These are phyloP conservation scores for Callocephalon fimbriatum DNA, from an alignment of 2,113 vertebrate genomes.

Conservation along the genomic window DNA sequence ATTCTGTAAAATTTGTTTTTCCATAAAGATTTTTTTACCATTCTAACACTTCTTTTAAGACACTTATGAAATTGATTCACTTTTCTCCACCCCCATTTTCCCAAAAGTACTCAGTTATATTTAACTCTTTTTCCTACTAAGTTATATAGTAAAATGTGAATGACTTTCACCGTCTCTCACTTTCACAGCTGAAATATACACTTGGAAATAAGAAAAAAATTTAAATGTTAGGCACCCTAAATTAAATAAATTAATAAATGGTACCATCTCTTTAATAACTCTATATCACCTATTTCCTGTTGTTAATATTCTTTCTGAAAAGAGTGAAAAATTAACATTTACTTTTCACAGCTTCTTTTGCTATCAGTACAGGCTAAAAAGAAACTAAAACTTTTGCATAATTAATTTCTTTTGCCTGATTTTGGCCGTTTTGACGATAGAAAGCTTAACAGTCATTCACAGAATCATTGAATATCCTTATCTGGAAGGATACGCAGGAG, in stretches of 20 bases:
- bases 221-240: background rate
- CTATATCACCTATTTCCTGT: background rate
- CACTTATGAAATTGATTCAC: background rate
- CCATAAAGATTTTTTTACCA: background rate
- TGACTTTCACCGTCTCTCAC: background rate
- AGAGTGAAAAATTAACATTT: background rate
- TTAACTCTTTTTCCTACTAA: background rate
- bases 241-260: background rate
- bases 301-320: background rate
- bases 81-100: accelerated
- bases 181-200: background rate
- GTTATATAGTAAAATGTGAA: background rate
- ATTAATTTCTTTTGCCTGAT: background rate
- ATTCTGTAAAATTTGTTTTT: background rate
- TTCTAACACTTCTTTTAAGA: background rate
- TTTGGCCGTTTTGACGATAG: background rate
- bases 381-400: background rate
- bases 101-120: background rate
- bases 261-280: background rate
- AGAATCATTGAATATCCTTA: background rate
- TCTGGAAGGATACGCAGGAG: background rate
- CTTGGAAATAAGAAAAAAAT: background rate
- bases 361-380: background rate
- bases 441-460: background rate
- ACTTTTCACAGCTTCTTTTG: background rate